phyloP scores from a whole-genome alignment of 2,113 vertebrate genomes.

The Podarcis raffonei region DNA sequence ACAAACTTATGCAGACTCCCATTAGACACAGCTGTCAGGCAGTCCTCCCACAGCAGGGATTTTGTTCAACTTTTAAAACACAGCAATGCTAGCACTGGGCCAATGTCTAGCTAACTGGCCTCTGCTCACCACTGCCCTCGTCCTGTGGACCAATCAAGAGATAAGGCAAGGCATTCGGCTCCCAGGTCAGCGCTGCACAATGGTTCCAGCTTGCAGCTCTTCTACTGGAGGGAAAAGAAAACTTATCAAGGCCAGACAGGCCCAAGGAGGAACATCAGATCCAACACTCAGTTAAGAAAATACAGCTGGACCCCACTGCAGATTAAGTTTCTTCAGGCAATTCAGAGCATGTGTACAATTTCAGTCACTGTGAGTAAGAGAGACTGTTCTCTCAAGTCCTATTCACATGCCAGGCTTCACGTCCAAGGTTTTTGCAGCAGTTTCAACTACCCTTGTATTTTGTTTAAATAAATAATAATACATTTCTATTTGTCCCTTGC shows the following conservation, averaged over 20 bases:
- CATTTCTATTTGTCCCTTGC: not conserved
- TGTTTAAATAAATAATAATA: too few species aligned
- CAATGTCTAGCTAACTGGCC: not conserved
- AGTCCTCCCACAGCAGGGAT: not conserved
- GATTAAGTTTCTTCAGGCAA: not conserved
- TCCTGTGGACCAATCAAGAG: constrained; percentile 94
- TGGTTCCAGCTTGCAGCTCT: constrained; percentile 75
- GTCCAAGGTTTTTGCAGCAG: not conserved
- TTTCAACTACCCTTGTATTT: not conserved
- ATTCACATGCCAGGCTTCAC: not conserved
- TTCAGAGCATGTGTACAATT: not conserved
- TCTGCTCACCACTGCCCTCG: constrained; percentile 80
- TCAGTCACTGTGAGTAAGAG: too few species aligned
- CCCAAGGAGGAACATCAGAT: rapidly evolving
- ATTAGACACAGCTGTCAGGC: not conserved
- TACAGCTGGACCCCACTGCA: not conserved
- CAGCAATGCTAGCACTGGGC: not conserved
- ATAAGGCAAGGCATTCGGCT: constrained; percentile 83
- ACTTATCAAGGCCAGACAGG: not conserved
- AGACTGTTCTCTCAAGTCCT: not conserved
- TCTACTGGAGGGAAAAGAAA: constrained; percentile 78
- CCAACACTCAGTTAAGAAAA: not conserved
- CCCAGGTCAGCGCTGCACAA: constrained; percentile 76
- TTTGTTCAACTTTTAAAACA: not conserved
- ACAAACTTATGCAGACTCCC: not conserved